A percentile compares a stretch with the other conserved stretches of the same genome.
These are phyloP conservation scores for Nemoura dubitans DNA, from an alignment of 2,888 invertebrate species.

Conservation along the genomic window DNA sequence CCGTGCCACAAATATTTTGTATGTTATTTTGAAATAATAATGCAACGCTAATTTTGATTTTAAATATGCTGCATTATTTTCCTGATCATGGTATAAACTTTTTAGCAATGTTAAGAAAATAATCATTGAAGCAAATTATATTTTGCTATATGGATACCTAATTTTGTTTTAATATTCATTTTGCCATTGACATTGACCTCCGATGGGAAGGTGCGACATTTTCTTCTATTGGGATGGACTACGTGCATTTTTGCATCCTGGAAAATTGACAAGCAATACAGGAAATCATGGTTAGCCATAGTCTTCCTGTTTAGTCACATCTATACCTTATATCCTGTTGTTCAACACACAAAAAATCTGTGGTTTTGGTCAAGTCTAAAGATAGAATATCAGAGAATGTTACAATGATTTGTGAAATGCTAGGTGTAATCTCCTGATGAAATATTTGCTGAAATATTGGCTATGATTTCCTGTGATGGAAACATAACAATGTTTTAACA, in stretches of 20 bases:
- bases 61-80: too few species aligned
- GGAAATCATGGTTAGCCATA: background rate
- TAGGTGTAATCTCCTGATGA: background rate
- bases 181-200: background rate
- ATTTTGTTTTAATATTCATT: background rate
- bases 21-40: too few species aligned
- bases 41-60: too few species aligned
- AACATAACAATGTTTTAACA: background rate
- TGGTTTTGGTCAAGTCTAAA: background rate
- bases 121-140: too few species aligned
- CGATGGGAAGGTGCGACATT: background rate
- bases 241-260: background rate
- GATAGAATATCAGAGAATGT: too few species aligned
- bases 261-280: background rate
- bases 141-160: too few species aligned
- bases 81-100: too few species aligned
- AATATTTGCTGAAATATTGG: background rate
- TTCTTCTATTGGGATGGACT: background rate
- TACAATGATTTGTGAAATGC: background rate
- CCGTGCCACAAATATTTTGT: too few species aligned
- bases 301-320: background rate
- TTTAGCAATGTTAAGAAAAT: too few species aligned
- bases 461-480: background rate
- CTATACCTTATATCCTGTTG: background rate
- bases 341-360: background rate